Evolutionary conservation across 2,113 vertebrate genomes (phyloP).

Genomic region (Butorides virescens): DNA sequence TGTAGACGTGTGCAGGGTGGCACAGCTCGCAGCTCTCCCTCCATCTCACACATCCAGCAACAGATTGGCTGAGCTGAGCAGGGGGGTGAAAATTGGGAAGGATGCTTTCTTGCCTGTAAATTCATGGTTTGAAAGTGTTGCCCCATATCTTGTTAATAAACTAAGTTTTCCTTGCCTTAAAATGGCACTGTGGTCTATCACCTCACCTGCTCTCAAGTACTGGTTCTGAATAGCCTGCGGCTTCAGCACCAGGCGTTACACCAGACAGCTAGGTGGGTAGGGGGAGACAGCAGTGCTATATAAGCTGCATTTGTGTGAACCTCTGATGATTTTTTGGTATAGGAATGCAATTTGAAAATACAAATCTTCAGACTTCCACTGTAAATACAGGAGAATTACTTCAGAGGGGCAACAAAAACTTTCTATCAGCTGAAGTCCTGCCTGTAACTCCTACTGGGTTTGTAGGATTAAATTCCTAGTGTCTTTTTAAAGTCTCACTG

Average conservation of each 20-base stretch:
- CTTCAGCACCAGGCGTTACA: not conserved
- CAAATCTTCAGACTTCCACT: not conserved
- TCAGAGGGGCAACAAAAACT: not conserved
- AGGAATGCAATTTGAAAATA: not conserved
- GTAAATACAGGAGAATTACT: not conserved
- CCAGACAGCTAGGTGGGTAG: not conserved
- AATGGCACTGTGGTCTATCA: not conserved
- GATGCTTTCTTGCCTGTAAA: not conserved
- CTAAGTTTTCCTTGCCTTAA: not conserved
- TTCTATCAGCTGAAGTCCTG: not conserved
- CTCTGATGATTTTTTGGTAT: not conserved
- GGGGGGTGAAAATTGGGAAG: not conserved
- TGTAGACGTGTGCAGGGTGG: accelerated
- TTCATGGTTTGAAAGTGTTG: not conserved
- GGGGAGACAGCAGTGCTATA: not conserved
- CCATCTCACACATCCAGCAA: not conserved
- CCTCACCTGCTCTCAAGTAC: not conserved
- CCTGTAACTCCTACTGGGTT: not conserved
- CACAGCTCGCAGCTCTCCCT: not conserved
- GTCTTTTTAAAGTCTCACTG: not conserved
- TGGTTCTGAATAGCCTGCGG: not conserved
- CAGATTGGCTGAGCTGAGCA: not conserved
- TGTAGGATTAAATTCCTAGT: not conserved
- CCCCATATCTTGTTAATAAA: not conserved
- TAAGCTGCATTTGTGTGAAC: not conserved